Percentiles rank a stretch among this genome's conserved stretches.
These are phyloP conservation scores for Harpagoxenus sublaevis DNA, from an alignment of 2,888 invertebrate genomes.

Conservation along the genomic window DNA sequence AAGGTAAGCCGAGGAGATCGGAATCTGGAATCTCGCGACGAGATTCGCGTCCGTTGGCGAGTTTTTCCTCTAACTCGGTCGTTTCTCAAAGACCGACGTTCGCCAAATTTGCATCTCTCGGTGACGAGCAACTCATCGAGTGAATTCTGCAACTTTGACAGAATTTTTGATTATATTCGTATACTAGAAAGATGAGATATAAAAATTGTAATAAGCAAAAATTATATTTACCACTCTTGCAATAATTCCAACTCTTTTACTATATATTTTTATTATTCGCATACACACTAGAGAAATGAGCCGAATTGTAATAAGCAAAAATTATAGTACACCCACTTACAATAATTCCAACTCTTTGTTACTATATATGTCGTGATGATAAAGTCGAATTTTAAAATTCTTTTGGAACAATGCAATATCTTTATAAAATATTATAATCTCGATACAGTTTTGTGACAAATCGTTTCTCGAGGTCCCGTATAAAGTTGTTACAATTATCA, in stretches of 20 bases:
- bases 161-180: not conserved
- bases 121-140: not conserved
- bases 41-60: constrained; percentile 23
- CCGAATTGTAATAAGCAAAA: no score
- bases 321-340: no score
- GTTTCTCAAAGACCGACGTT: not conserved
- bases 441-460: not conserved
- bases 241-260: not conserved
- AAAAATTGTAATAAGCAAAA: not conserved
- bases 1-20: constrained; percentile 67
- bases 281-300: no score
- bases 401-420: not conserved
- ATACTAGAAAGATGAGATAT: not conserved
- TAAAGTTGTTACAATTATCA: not conserved
- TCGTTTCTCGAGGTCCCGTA: not conserved
- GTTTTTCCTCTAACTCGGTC: constrained; percentile 15
- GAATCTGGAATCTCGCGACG: constrained; percentile 65
- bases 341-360: not conserved
- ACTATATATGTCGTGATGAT: no score
- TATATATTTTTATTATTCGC: no score
- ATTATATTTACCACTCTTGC: not conserved
- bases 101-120: not conserved
- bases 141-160: not conserved
- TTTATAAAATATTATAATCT: constrained; percentile 7
- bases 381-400: not conserved